Conservation (phyloP, 2,888 invertebrate genomes). For the Cephonodes hylas region DNA sequence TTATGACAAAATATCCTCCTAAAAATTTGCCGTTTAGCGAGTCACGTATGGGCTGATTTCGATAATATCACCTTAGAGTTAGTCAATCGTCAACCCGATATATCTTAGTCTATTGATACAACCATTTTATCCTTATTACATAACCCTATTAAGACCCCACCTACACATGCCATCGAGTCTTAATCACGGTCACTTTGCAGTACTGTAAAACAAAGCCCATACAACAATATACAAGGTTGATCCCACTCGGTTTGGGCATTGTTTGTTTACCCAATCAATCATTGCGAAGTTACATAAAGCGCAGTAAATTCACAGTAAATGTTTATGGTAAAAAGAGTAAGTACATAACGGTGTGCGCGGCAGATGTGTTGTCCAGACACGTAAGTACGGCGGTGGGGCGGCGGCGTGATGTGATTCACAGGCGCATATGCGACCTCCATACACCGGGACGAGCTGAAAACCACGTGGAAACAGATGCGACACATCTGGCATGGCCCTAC, state of each 20-base stretch:
- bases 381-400: constrained; percentile 5
- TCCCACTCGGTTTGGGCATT: not conserved
- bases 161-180: too few species aligned
- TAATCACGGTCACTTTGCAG: too few species aligned
- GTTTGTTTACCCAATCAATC: constrained; percentile 1
- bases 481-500: not conserved
- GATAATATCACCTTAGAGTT: too few species aligned
- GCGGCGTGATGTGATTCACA: constrained; percentile 67
- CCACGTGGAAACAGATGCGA: constrained; percentile 2
- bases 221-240: not conserved
- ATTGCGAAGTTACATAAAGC: not conserved
- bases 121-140: too few species aligned
- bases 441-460: constrained; percentile 21
- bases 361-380: constrained; percentile 35
- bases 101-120: too few species aligned
- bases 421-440: constrained; percentile 72
- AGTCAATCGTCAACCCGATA: too few species aligned
- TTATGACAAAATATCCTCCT: too few species aligned
- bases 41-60: too few species aligned
- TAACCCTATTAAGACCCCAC: too few species aligned
- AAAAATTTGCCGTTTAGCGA: too few species aligned
- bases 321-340: constrained; percentile 14
- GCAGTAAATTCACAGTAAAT: constrained; percentile 7
- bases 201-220: too few species aligned
- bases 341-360: constrained; percentile 18